Conservation (phyloP, 1,140 invertebrate genomes). For the Anagrus nilaparvatae region DNA sequence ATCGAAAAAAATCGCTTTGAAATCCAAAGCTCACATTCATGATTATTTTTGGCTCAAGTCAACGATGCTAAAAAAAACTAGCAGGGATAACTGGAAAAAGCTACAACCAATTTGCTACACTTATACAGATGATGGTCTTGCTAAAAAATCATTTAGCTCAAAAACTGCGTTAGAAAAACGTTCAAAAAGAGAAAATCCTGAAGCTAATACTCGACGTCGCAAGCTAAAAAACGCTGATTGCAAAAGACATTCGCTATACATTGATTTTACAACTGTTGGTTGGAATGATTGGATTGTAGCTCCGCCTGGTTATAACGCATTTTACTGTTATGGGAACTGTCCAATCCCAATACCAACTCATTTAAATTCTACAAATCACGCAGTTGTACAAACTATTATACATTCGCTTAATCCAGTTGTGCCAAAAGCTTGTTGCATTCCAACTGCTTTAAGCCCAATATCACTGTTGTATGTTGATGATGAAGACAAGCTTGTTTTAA, state of each 20-base stretch:
- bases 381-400: constrained; percentile 56
- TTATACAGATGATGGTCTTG: too few species aligned
- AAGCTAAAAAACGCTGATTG: constrained; percentile 62
- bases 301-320: constrained; percentile 87
- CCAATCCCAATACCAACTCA: constrained; percentile 81
- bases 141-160: too few species aligned
- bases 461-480: not conserved
- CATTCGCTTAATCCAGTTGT: not conserved
- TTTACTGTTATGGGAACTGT: constrained; percentile 86
- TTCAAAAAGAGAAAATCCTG: too few species aligned
- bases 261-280: constrained; percentile 86
- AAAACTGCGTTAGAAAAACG: too few species aligned
- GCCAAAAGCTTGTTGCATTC: not conserved
- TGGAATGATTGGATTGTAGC: constrained; percentile 98
- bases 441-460: not conserved
- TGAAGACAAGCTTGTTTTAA: constrained; percentile 5
- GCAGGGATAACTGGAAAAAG: too few species aligned
- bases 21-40: too few species aligned
- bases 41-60: too few species aligned
- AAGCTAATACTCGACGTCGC: too few species aligned
- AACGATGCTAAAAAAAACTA: too few species aligned
- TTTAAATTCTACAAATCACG: constrained; percentile 91
- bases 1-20: too few species aligned
- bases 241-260: constrained; percentile 70
- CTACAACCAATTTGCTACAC: too few species aligned